Evolutionary conservation across 2,888 invertebrate genomes (phyloP), one percentile per base, ranked within the genome.

Genomic region (Resseliella maxima): DNA sequence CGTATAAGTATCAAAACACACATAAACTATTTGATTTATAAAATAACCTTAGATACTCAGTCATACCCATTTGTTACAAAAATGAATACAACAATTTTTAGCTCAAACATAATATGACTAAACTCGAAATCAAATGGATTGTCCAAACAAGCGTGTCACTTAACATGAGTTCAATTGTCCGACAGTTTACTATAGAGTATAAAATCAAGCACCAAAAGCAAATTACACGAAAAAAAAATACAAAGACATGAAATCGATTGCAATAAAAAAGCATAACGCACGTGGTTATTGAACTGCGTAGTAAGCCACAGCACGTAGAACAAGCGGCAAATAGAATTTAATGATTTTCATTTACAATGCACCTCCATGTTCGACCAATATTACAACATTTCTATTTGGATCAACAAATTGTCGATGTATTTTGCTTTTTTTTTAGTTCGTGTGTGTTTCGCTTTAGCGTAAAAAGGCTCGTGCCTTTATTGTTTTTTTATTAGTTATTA

Each of bases 131-230:
- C 72, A 72, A 72, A 72, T 72, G 6, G 72, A 72, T 72, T 72
- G 72, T 72, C 72, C 72, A 72, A 72, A 72, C 72, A 72, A 72
- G 72, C 72, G 72, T 72, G 72, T 72, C 72, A 72, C 72, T 31
- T 21, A 72, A 72, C 72, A 72, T 72, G 15, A 27, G 72, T 72
- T 72, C 72, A 72, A 72, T 72, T 72, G 72, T 72, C 72, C 12
- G 59, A n/a, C 24, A 59, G n/a, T 59, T 50, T 50, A 50, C 50
- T 18, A 50, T n/a, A n/a, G n/a, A n/a, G n/a, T n/a, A n/a, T n/a
- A n/a, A n/a, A n/a, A 18, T 18, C 50, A 3, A 10, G 50, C 10
- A 50, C 41, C 41, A 41, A 41, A 12, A 0, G 59, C 3, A 2
- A 3, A 24, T 1, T 24, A 59, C 24, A 59, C 5, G 21, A 59